Percentiles rank a stretch among this genome's conserved stretches.
phyloP scores from a whole-genome alignment of 2,113 vertebrate species.

The Lagopus muta region DNA sequence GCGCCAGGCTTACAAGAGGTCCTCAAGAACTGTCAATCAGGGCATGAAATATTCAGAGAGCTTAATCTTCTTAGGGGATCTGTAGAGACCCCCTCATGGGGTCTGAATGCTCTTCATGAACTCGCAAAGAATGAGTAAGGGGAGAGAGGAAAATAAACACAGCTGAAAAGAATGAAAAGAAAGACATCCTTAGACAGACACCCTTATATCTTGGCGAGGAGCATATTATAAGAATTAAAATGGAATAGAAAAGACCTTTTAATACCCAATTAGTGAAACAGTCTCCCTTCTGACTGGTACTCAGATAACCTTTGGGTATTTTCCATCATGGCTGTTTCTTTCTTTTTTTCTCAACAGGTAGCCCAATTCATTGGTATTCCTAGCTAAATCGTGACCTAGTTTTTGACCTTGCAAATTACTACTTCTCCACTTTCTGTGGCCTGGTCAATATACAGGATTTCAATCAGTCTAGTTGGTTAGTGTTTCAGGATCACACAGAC shows the following conservation, averaged over 20 bases:
- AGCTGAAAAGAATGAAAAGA: constrained; percentile 25
- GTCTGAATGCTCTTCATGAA: constrained; percentile 58
- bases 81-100: constrained; percentile 69
- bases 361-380: background rate
- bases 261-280: constrained; percentile 56
- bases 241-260: constrained; percentile 58
- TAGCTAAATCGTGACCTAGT: background rate
- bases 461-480: background rate
- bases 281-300: constrained; percentile 33
- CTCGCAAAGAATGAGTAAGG: constrained; percentile 55
- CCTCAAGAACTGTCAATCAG: constrained; percentile 80
- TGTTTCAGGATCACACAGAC: background rate
- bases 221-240: constrained; percentile 59
- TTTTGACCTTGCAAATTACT: background rate
- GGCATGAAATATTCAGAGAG: constrained; percentile 84
- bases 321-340: background rate
- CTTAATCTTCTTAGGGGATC: constrained; percentile 77
- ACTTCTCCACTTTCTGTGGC: background rate
- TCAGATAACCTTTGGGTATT: background rate
- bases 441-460: background rate
- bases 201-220: constrained; percentile 16
- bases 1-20: constrained; percentile 82
- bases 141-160: constrained; percentile 34
- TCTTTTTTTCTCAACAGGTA: constrained; percentile 3
- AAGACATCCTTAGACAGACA: constrained; percentile 59